These are phyloP conservation scores for Tretioscincus oriximinensis DNA, from an alignment of 2,113 vertebrate genomes.

Conservation along the genomic window DNA sequence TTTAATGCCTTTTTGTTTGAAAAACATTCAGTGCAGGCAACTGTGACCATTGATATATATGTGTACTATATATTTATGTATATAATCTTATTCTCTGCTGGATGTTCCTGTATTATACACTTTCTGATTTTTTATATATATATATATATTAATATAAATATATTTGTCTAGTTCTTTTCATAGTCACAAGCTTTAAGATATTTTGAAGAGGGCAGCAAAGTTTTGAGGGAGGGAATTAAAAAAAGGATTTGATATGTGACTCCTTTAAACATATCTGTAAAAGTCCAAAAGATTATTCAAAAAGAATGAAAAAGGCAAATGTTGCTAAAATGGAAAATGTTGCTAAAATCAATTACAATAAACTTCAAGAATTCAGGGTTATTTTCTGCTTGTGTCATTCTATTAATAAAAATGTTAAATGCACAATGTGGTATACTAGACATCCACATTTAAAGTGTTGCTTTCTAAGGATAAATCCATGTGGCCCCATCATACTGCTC, in stretches of 20 bases:
- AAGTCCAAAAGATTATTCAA: conserved; percentile 49
- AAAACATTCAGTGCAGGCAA: conserved; percentile 73
- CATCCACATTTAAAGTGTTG: not conserved
- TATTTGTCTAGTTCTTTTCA: conserved; percentile 52
- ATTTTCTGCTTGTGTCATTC: conserved; percentile 47
- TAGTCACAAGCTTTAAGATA: conserved; percentile 51
- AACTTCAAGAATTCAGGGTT: conserved; percentile 34
- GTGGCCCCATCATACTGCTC: no score
- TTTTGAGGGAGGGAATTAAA: not conserved
- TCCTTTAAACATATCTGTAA: conserved; percentile 46
- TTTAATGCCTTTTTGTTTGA: conserved; percentile 69
- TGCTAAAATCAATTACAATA: conserved; percentile 49
- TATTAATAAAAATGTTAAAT: not conserved
- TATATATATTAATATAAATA: conserved; percentile 45
- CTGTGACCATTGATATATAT: conserved; percentile 70
- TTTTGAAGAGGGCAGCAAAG: conserved; percentile 51
- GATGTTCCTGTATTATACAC: conserved; percentile 60
- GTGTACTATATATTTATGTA: conserved; percentile 65
- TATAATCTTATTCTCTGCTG: conserved; percentile 63
- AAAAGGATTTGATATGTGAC: conserved; percentile 36
- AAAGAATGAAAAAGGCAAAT: conserved; percentile 51
- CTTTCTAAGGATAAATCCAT: not conserved
- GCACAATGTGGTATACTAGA: not conserved
- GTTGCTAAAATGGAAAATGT: conserved; percentile 50
- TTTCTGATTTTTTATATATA: conserved; percentile 41